Percentiles rank a stretch among this genome's conserved stretches.
Evolutionary conservation across 2,888 invertebrate species (phyloP).

Genomic region (Ischnus inquisitorius): DNA sequence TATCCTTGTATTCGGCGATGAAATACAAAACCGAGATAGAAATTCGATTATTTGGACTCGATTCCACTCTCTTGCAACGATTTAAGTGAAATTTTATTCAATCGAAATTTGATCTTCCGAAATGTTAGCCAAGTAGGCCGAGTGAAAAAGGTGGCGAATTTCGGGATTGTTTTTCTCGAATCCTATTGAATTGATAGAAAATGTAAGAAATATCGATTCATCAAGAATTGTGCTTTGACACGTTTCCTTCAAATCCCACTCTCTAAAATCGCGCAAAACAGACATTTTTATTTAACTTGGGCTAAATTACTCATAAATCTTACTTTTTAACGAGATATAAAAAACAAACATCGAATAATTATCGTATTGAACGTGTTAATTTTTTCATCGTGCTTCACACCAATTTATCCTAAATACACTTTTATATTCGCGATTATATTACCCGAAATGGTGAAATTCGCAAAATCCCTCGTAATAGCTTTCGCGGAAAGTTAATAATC

Average conservation of each 20-base stretch:
- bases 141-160: too few relatives aligned
- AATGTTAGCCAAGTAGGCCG: not conserved
- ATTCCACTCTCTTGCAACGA: not conserved
- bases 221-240: too few relatives aligned
- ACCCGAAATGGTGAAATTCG: constrained; percentile 7
- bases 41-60: not conserved
- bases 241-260: not conserved
- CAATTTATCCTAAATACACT: not conserved
- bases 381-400: not conserved
- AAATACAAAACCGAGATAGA: not conserved
- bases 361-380: too few relatives aligned
- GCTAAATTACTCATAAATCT: too few relatives aligned
- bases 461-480: not conserved
- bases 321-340: too few relatives aligned
- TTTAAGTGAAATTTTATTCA: not conserved
- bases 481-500: constrained; percentile 37
- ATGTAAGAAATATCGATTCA: too few relatives aligned
- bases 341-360: too few relatives aligned
- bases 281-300: too few relatives aligned
- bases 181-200: too few relatives aligned
- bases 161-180: too few relatives aligned
- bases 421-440: not conserved
- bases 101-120: not conserved
- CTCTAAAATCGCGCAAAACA: not conserved
- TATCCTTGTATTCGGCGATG: not conserved